These are phyloP conservation scores for Macaria notata DNA, from an alignment of 2,888 invertebrate species.

Conservation along the genomic window DNA sequence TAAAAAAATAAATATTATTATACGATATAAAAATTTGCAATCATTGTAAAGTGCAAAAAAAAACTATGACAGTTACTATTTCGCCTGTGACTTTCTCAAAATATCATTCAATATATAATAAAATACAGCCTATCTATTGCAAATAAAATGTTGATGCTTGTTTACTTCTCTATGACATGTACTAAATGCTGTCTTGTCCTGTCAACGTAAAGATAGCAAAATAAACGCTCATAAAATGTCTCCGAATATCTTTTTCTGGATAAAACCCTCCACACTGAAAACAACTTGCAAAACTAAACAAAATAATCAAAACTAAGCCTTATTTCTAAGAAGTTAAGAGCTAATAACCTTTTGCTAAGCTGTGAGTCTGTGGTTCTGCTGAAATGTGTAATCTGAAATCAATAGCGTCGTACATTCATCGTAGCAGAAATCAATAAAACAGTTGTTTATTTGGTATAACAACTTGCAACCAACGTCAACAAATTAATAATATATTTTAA, in stretches of 20 bases:
- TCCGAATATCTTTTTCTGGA: constrained; percentile 29
- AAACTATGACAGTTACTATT: no score
- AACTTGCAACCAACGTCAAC: no score
- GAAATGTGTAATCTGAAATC: constrained; percentile 42
- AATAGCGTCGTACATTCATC: constrained; percentile 37
- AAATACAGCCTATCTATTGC: neutral
- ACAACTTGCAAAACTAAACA: neutral
- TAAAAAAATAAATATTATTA: no score
- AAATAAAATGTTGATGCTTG: neutral
- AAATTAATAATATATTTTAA: no score
- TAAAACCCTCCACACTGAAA: neutral
- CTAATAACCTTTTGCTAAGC: neutral
- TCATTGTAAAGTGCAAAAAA: no score
- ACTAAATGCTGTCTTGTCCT: constrained; percentile 24
- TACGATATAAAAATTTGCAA: no score
- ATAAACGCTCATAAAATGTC: constrained; percentile 50
- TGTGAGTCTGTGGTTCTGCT: neutral
- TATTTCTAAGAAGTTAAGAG: neutral
- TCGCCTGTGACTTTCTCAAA: no score
- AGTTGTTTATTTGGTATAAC: neutral
- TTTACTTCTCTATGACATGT: neutral
- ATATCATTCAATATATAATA: no score
- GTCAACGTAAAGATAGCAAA: constrained; percentile 40
- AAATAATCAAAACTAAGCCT: constrained; percentile 2
- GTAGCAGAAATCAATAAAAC: neutral